Evolutionary conservation across 2,888 invertebrate genomes (phyloP), one percentile per base, ranked within the genome.

Genomic region (Lithosia quadra): DNA sequence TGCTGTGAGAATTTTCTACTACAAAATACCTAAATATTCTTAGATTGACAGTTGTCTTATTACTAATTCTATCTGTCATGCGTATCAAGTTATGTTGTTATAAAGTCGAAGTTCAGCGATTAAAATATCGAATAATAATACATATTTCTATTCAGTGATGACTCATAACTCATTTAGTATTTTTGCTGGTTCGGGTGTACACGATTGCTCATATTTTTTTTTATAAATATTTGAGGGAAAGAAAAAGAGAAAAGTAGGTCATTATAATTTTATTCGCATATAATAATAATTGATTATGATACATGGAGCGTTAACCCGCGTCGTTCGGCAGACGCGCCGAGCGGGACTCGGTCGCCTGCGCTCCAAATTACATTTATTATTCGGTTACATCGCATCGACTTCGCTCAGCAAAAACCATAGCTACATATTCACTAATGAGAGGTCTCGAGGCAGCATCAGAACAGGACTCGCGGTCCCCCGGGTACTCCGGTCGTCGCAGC

Each of bases 241-340:
- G 21, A 59, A 59, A 59, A 57, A 56, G 2, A n/a, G 8, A 34
- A 15, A 73, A 39, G n/a, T 91, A 89, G 88, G 92, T 94, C 94
- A 93, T 93, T 90, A 92, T 94, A 92, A 89, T 93, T 95, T 94
- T 93, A 95, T 92, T 94, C 91, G 94, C 93, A 94, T 94, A 94
- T 92, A 92, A 92, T 93, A 92, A 92, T 93, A 92, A 93, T 93
- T 93, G 94, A 94, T 94, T 94, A 95, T 94, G 94, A 94, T 95
- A 94, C 94, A 94, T 92, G 92, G 90, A 93, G 90, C 89, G 87
- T 84, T 77, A 88, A 86, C 83, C 86, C 85, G 87, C 88, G 85
- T 86, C 89, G 83, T 82, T 86, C 87, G 84, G 85, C 85, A 79
- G 81, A 82, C 81, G 83, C 78, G 85, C 85, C 84, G 88, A 86